Conservation (phyloP, 2,888 invertebrate genomes). For the Drosophila fungiperda region DNA sequence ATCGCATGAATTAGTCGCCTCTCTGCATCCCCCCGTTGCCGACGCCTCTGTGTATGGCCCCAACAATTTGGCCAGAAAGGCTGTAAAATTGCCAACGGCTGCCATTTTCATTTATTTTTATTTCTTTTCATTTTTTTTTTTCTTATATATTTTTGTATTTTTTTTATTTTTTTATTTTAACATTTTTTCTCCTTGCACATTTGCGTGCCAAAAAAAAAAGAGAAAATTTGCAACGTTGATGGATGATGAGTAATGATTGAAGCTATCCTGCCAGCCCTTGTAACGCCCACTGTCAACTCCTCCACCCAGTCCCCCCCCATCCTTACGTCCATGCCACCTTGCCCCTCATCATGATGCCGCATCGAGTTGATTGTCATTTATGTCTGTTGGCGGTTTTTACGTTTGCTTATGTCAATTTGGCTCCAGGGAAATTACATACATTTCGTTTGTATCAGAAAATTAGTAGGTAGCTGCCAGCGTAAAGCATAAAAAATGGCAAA, state of each 20-base stretch:
- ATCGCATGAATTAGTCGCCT: conserved; percentile 72
- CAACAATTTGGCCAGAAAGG: conserved; percentile 60
- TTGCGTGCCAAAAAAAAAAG: conserved; percentile 69
- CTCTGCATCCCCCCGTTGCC: background rate
- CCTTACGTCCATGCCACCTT: background rate
- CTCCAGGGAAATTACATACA: conserved; percentile 79
- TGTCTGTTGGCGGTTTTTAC: conserved; percentile 76
- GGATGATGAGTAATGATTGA: conserved; percentile 81
- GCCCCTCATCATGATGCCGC: conserved; percentile 12
- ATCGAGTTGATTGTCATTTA: conserved; percentile 73
- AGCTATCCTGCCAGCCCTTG: conserved; percentile 63
- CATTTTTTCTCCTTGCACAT: conserved; percentile 55
- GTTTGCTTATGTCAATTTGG: conserved; percentile 80
- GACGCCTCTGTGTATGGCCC: background rate
- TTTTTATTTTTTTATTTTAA: conserved; percentile 24
- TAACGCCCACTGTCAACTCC: conserved; percentile 24
- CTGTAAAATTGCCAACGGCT: conserved; percentile 66
- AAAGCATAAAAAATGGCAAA: conserved; percentile 59
- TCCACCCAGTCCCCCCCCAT: background rate
- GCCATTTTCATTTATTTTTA: conserved; percentile 68
- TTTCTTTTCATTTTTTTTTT: conserved; percentile 40
- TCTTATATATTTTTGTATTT: conserved; percentile 29
- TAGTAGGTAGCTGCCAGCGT: conserved; percentile 69
- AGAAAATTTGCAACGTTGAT: conserved; percentile 72
- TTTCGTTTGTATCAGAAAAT: conserved; percentile 77